Conservation (phyloP, 2,113 vertebrate species). For the Charina bottae region DNA sequence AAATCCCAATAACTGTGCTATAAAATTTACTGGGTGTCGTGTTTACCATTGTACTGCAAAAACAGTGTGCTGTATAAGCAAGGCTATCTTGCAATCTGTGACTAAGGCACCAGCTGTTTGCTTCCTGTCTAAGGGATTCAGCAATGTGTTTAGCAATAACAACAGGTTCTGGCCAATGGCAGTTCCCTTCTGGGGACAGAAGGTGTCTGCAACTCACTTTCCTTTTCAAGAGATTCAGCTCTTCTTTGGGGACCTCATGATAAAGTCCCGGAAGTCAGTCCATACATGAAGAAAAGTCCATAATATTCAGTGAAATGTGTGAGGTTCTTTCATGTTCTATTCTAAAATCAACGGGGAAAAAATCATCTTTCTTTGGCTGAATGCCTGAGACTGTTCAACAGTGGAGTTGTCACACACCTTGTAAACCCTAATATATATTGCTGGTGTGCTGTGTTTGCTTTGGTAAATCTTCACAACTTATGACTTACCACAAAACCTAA, state of each 20-base stretch:
- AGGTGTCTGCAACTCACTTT: not conserved
- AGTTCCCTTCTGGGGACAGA: not conserved
- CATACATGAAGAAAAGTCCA: not conserved
- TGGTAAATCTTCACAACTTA: not conserved
- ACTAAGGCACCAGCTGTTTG: not conserved
- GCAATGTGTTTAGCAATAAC: not conserved
- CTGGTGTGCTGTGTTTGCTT: not conserved
- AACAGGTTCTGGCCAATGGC: not conserved
- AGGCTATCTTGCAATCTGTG: not conserved
- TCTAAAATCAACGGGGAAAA: not conserved
- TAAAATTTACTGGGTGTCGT: not conserved
- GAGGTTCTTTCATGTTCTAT: not conserved
- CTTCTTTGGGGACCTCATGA: not conserved
- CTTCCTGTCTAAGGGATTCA: not conserved
- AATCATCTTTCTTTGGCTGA: not conserved
- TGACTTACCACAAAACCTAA: not conserved
- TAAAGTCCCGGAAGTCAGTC: not conserved
- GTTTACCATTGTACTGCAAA: not conserved
- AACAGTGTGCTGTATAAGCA: not conserved
- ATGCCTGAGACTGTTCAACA: not conserved
- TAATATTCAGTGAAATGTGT: not conserved
- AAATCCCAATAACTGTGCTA: not conserved
- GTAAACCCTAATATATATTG: not conserved
- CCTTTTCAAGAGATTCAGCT: not conserved
- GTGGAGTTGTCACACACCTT: not conserved